Evolutionary conservation across 1,140 invertebrate species (phyloP).

Genomic region (Calycopis cecrops): DNA sequence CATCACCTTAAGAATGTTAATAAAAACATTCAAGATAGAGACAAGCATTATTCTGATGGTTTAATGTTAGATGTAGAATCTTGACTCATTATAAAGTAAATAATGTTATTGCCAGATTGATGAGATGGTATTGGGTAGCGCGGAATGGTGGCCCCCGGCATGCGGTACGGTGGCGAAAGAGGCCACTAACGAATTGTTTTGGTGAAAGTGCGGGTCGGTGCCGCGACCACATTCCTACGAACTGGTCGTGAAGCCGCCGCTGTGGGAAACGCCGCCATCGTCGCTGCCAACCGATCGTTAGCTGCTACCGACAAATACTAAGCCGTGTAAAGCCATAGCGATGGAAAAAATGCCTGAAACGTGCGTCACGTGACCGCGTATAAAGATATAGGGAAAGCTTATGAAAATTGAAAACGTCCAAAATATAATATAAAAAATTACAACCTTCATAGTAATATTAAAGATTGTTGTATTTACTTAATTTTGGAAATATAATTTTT

Average conservation of each 20-base stretch:
- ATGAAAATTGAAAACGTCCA: too few species aligned
- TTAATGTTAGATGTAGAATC: not conserved
- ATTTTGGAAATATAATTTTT: too few species aligned
- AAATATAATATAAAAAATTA: too few species aligned
- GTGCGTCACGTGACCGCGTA: not conserved
- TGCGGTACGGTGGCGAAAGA: slow-evolving; percentile 61
- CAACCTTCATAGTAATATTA: too few species aligned
- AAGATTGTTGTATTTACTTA: too few species aligned
- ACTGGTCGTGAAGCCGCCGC: slow-evolving; percentile 67
- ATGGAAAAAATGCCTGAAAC: slow-evolving; percentile 2
- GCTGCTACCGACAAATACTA: slow-evolving; percentile 18
- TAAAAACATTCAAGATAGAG: not conserved
- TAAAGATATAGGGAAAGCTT: too few species aligned
- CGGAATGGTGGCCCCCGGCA: slow-evolving; percentile 31
- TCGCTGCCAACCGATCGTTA: slow-evolving; percentile 42
- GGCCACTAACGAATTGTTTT: slow-evolving; percentile 73
- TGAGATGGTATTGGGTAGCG: slow-evolving; percentile 33
- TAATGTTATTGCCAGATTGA: not conserved
- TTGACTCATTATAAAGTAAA: not conserved
- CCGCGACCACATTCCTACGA: slow-evolving; percentile 71
- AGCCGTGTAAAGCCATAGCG: not conserved
- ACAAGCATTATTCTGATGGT: not conserved
- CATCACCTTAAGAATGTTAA: not conserved
- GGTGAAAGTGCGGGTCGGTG: slow-evolving; percentile 71
- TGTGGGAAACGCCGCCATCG: slow-evolving; percentile 66